These are phyloP conservation scores for Butorides virescens DNA, from an alignment of 2,113 vertebrate genomes.

Conservation along the genomic window DNA sequence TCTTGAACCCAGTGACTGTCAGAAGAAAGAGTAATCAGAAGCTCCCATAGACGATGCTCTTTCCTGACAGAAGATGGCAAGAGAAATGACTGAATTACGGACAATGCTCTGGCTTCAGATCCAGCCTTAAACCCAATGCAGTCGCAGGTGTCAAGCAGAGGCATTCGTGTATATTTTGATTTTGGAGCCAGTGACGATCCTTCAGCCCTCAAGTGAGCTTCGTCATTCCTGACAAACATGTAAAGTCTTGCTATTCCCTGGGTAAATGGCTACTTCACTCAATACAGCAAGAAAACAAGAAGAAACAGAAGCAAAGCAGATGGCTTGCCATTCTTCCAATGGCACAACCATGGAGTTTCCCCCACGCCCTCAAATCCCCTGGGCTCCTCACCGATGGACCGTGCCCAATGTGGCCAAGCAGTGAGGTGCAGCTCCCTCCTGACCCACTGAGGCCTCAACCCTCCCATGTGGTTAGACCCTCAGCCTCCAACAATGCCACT, in stretches of 20 bases:
- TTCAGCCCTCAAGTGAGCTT: neutral
- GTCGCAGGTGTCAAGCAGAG: neutral
- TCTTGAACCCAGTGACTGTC: neutral
- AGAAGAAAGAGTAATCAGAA: neutral
- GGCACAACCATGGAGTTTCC: neutral
- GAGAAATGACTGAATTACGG: neutral
- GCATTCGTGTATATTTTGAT: neutral
- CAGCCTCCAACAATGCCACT: neutral
- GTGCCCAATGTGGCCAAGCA: accelerated
- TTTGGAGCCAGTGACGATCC: neutral
- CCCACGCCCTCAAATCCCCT: neutral
- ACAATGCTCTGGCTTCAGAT: neutral
- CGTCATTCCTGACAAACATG: accelerated
- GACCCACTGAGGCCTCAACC: too few species aligned
- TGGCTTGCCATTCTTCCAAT: neutral
- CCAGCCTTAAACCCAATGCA: neutral
- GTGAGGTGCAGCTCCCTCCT: neutral
- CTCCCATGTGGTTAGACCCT: accelerated
- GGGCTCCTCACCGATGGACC: neutral
- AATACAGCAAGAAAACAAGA: neutral
- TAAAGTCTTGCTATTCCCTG: neutral
- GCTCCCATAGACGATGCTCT: neutral
- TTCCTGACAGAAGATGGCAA: neutral
- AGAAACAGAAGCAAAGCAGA: neutral
- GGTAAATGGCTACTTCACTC: neutral